A percentile compares a stretch with the other conserved stretches of the same genome.
These are phyloP conservation scores for Drosophila sproati DNA, from an alignment of 1,140 invertebrate genomes.

Conservation along the genomic window DNA sequence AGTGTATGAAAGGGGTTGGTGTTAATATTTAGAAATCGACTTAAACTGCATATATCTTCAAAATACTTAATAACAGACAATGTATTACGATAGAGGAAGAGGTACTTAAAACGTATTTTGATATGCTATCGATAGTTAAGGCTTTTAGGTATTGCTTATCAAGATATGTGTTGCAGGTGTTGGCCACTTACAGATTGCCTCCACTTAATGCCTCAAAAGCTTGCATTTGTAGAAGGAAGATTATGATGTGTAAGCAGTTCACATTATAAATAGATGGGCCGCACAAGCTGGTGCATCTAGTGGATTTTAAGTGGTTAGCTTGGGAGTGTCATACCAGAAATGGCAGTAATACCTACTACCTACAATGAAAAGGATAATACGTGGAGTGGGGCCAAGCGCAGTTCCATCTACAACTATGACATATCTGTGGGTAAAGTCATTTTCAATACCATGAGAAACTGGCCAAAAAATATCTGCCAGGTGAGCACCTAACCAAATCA, in stretches of 20 bases:
- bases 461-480: slow-evolving; percentile 68
- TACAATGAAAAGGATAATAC: slow-evolving; percentile 71
- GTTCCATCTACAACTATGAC: slow-evolving; percentile 64
- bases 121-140: slow-evolving; percentile 19
- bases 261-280: slow-evolving; percentile 56
- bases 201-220: slow-evolving; percentile 51
- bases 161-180: slow-evolving; percentile 63
- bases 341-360: slow-evolving; percentile 58
- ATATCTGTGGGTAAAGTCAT: slow-evolving; percentile 61
- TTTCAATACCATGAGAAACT: slow-evolving; percentile 63
- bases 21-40: neutral
- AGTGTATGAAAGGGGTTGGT: too few species aligned
- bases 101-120: slow-evolving; percentile 6
- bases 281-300: slow-evolving; percentile 27
- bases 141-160: neutral
- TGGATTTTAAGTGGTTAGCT: neutral
- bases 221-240: slow-evolving; percentile 33
- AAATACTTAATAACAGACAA: slow-evolving; percentile 4
- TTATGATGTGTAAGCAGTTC: slow-evolving; percentile 10
- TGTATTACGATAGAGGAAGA: neutral
- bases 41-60: neutral
- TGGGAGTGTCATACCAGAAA: slow-evolving; percentile 33
- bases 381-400: slow-evolving; percentile 66
- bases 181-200: slow-evolving; percentile 47
- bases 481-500: slow-evolving; percentile 23